Evolutionary conservation across 2,113 vertebrate species (phyloP), one percentile per base, ranked within the genome.

Genomic region (Neolamprologus fasciatus): DNA sequence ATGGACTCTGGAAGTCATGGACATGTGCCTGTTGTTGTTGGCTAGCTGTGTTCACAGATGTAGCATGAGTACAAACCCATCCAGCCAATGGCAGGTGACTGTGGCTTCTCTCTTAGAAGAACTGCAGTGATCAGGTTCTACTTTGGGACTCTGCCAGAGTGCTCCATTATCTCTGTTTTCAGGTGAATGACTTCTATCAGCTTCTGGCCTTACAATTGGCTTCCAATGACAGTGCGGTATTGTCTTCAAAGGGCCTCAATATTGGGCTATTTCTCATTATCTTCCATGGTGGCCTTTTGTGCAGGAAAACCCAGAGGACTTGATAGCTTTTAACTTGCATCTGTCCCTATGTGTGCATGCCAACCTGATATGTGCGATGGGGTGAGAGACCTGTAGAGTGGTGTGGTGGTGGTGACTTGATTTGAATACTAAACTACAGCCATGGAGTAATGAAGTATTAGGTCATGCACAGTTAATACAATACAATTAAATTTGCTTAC

Each of bases 171-270:
- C 87, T 45, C 83, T 16, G 13, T 42, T 92, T 81, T 84, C 81
- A 80, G 33, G 23, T 86, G 55, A 76, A 85, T 82, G 40, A 85
- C 89, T 73, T 40, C 85, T 93, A 78, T 84, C 78, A 80, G 82
- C 81, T 37, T 82, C 82, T 87, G 79, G 81, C 54, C 78, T 91
- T 82, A 50, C 84, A 89, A 81, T 79, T 66, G 13, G 89, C 84
- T 89, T 90, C 40, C 47, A 85, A 76, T 93, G 93, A 94, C 90
- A 87, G 66, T 71, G 84, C 14, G 19, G 73, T 88, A 58, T 61
- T 92, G 76, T 94, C 86, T 88, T 45, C 55, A 86, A 90, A 94
- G 86, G 90, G 79, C 54, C 81, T 87, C 81, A 80, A 81, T 94
- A 89, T 90, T 79, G 83, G 88, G 76, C 89, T 79, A 89, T 86